Evolutionary conservation across 2,888 invertebrate genomes (phyloP), one percentile per base, ranked within the genome.

Genomic region (Gastrophysa polygoni): DNA sequence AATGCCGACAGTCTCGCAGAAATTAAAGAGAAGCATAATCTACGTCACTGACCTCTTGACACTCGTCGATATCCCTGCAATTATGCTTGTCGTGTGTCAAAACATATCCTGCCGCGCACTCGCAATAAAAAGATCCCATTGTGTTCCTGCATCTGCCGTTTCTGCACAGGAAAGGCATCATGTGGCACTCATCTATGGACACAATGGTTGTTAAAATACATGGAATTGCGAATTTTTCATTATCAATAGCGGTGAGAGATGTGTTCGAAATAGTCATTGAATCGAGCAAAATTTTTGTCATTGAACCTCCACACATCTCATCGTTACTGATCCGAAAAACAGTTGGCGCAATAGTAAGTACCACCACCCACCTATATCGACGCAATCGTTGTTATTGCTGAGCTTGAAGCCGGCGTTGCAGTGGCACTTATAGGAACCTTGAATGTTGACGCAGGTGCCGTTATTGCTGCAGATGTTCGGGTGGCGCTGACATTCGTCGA

Each of bases 91-190:
- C 93, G 1, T 85, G 84, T 0, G 90, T 87, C 4, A 93, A 84
- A 20, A 87, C 84, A 79, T 92, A 94, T 0, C 95, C 94, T 17
- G 88, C 84, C 5, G 91, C 89, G 80, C 94, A 94, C 77, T 91
- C 91, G 81, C 93, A 94, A 67, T 85, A 86, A 82, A 91, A 94
- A 17, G 91, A 90, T 28, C 93, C 93, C 60, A 89, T 83, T 1
- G 89, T 89, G 81, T 94, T 94, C 69, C 89, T 86, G 75, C 94
- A 94, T 54, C 91, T 85, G 0, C 93, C 93, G 76, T 95, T 94
- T 70, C 93, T 87, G 77, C 96, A 96, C 59, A 93, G 87, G 81
- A 91, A 91, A 50, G 92, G 91, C 84, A 91, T 91, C 76, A 90
- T 89, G 70, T 91, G 87, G 73, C 94, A 94, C 81, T 94, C 94